Evolutionary conservation across 2,113 vertebrate species (phyloP).

Genomic region (Spermophilus dauricus): DNA sequence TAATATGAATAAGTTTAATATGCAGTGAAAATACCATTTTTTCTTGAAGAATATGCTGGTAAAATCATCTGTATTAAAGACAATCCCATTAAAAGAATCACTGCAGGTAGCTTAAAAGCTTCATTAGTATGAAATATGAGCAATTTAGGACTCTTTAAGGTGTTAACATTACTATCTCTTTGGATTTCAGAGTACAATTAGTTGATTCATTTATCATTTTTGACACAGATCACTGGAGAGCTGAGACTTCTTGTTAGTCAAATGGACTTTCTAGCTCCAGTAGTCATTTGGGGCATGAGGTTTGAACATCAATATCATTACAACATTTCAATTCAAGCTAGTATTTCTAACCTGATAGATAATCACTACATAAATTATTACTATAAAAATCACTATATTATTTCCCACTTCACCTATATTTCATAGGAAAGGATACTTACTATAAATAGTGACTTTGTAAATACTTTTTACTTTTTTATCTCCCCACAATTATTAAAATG

Average conservation of each 20-base stretch:
- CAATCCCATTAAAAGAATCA: constrained; percentile 85
- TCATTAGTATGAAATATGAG: constrained; percentile 89
- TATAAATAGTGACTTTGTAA: not conserved
- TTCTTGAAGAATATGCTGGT: constrained; percentile 81
- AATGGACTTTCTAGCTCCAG: constrained; percentile 63
- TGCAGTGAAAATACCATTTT: constrained; percentile 75
- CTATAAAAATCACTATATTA: not conserved
- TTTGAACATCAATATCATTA: not conserved
- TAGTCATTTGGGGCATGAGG: not conserved
- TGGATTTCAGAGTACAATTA: constrained; percentile 86
- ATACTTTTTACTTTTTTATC: constrained; percentile 10
- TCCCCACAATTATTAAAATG: not conserved
- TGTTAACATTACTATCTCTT: constrained; percentile 84
- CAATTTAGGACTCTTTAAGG: constrained; percentile 88
- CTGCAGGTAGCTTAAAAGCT: constrained; percentile 84
- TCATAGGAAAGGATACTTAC: not conserved
- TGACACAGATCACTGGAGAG: constrained; percentile 86
- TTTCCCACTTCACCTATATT: not conserved
- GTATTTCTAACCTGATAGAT: constrained; percentile 7
- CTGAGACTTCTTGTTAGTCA: constrained; percentile 82
- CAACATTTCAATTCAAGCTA: constrained; percentile 38
- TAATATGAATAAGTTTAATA: constrained; percentile 67
- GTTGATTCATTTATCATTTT: constrained; percentile 86
- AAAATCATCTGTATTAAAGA: constrained; percentile 86
- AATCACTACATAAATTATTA: not conserved